phyloP scores from a whole-genome alignment of 2,888 invertebrate genomes.

The Carterocephalus palaemon region DNA sequence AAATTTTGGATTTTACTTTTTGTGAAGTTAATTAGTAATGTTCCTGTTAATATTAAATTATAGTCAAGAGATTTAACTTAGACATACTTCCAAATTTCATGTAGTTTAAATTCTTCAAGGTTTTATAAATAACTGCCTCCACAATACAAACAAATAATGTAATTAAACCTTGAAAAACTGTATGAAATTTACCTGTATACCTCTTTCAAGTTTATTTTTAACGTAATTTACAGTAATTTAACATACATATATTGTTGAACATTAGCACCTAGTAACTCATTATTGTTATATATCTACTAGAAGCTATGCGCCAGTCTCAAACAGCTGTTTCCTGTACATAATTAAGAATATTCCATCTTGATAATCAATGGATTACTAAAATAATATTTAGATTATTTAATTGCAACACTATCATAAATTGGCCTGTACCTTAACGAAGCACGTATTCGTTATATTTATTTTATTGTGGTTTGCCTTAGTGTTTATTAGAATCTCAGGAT shows the following conservation, averaged over 20 bases:
- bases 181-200: not conserved
- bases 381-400: slow-evolving; percentile 14
- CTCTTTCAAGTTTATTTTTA: slow-evolving; percentile 7
- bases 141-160: no score
- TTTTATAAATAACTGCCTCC: slow-evolving; percentile 4
- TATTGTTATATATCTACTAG: slow-evolving; percentile 13
- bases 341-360: no score
- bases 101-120: slow-evolving; percentile 1
- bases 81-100: not conserved
- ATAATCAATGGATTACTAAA: no score
- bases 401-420: slow-evolving; percentile 12
- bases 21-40: no score
- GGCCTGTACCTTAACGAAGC: slow-evolving; percentile 19
- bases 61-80: not conserved
- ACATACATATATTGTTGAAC: slow-evolving; percentile 3
- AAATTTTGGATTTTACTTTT: no score
- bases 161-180: slow-evolving; percentile 1
- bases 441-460: slow-evolving; percentile 15
- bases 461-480: slow-evolving; percentile 33
- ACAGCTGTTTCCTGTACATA: slow-evolving; percentile 19
- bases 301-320: slow-evolving; percentile 14
- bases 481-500: slow-evolving; percentile 46
- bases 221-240: not conserved
- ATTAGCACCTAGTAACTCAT: slow-evolving; percentile 11
- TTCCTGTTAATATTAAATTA: slow-evolving; percentile 2